Evolutionary conservation across 2,113 vertebrate species (phyloP).

Genomic region (Calonectris borealis): DNA sequence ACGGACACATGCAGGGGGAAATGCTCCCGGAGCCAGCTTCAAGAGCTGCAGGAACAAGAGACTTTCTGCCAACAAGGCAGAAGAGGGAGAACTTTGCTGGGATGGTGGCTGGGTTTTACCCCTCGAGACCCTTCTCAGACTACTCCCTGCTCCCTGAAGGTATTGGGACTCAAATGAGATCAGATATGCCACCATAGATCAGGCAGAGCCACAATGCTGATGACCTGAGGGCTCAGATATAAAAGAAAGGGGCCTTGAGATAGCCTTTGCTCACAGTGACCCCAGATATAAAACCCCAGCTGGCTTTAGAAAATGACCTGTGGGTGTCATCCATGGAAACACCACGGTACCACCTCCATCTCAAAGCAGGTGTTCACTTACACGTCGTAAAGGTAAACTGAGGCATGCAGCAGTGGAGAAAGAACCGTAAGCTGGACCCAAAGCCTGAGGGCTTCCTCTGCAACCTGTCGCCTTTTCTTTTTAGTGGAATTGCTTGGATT

Average conservation of each 20-base stretch:
- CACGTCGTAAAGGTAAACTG: not conserved
- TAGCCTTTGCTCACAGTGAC: not conserved
- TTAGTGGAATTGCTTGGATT: not conserved
- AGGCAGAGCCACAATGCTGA: not conserved
- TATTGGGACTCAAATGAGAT: not conserved
- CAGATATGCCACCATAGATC: not conserved
- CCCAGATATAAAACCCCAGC: not conserved
- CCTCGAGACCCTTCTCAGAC: not conserved
- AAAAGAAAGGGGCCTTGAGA: not conserved
- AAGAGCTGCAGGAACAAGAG: not conserved
- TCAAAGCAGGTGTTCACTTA: not conserved
- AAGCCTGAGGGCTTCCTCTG: not conserved
- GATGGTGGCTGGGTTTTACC: not conserved
- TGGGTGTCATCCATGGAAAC: not conserved
- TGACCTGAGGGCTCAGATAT: not conserved
- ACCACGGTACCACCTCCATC: not conserved
- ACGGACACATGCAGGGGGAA: accelerated
- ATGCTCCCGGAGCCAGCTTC: not conserved
- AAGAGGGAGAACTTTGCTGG: not conserved
- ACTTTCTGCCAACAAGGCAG: not conserved
- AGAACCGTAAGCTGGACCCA: accelerated
- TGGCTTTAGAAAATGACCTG: not conserved
- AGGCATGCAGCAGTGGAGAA: not conserved
- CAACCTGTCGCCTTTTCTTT: not conserved
- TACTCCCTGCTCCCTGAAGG: not conserved